Base-by-base conservation (phyloP, 2,888 invertebrate species). In the Synergus gifuensis region DNA sequence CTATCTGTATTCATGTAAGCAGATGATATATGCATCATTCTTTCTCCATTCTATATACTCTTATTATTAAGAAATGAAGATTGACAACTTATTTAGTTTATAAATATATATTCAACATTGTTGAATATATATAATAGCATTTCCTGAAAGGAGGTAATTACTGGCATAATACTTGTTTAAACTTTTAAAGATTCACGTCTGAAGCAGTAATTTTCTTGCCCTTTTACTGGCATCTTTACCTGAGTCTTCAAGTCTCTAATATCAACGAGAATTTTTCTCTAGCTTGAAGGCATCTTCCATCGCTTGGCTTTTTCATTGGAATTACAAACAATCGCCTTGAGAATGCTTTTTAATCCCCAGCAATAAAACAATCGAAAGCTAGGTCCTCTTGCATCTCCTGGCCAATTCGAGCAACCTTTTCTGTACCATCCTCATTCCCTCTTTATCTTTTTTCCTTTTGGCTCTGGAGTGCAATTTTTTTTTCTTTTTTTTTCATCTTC, bases 331-430 rank as follows among this genome's bases (percentile, higher is more conserved):
- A 82, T 82, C 79, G 83, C 73, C 81, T 76, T 76, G 81, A 82
- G 82, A 83, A 83, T 81, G 80, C 82, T 76, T 83, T 83, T 83
- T 82, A 81, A 83, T 82, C 67, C 79, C 14, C 60, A 80, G 78
- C 80, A 82, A 83, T 82, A 83, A 82, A 82, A 82, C 82, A 83
- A 83, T 83, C 60, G 66, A 46, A 77, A 64, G 81, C 82, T 79
- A 46, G 78, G 80, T 76, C 81, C 79, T 81, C 80, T 80, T 83
- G 62, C 62, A 62, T 62, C 62, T 62, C 11, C 12, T 12, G 22
- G 62, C 62, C 28, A 28, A 62, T 62, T 28, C 62, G 7, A 62
- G 62, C 62, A 4, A 28, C 60, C 28, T 22, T 28, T 28, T 18
- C 22, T 62, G 12, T 63, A 40, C 60, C 67, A 66, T 46, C 28